A percentile compares a stretch with the other conserved stretches of the same genome.
Conservation (phyloP, 2,797 vertebrate species). For the Lepidocolaptes lacrymiger region DNA sequence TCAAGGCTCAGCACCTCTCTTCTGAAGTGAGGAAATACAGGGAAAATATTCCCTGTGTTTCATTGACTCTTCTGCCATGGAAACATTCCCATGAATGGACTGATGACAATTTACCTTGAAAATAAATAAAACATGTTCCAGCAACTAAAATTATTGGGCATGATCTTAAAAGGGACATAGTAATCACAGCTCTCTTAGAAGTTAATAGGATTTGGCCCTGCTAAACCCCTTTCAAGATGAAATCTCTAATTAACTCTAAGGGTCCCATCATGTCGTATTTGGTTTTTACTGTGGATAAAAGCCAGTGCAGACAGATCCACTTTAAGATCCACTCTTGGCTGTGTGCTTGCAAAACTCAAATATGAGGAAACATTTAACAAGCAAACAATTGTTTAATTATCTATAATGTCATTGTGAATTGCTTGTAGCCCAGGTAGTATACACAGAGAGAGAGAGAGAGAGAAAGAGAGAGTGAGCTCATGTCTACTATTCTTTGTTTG, state of each 20-base stretch:
- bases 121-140: neutral
- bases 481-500: neutral
- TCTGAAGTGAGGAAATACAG: neutral
- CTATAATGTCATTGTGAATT: neutral
- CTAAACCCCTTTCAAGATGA: slow-evolving; percentile 1
- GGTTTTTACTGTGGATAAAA: neutral
- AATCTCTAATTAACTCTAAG: neutral
- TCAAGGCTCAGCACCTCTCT: neutral
- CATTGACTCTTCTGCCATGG: neutral
- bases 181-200: neutral
- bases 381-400: neutral
- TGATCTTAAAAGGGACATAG: neutral
- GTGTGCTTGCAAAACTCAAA: neutral
- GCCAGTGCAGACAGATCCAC: neutral
- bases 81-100: neutral
- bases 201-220: neutral
- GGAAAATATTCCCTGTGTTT: neutral
- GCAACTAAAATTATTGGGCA: neutral
- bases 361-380: neutral
- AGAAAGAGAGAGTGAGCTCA: neutral
- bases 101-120: neutral
- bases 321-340: neutral
- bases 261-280: fast-evolving
- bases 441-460: too few species aligned
- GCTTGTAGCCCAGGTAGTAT: neutral